Percentiles rank a stretch among this genome's conserved stretches.
Conservation (phyloP, 2,888 invertebrate genomes). For the Troides oblongomaculatus region DNA sequence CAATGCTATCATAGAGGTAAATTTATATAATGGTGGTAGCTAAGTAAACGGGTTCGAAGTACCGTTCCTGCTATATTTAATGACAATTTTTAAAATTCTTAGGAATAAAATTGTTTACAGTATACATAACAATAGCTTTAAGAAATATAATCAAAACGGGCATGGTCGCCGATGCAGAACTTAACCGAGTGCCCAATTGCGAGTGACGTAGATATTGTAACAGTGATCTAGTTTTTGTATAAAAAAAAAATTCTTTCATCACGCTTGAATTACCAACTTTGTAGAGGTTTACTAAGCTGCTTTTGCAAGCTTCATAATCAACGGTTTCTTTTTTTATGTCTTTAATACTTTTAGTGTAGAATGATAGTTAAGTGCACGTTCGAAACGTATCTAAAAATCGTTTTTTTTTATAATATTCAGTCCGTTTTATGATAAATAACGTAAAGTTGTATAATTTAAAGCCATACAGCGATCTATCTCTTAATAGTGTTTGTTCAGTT, state of each 20-base stretch:
- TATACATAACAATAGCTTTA: slow-evolving; percentile 27
- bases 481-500: too few relatives aligned
- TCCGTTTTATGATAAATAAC: neutral
- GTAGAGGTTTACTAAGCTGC: slow-evolving; percentile 10
- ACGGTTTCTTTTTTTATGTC: neutral
- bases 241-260: slow-evolving; percentile 31
- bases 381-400: too few relatives aligned
- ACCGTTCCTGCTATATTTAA: too few relatives aligned
- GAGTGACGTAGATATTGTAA: slow-evolving; percentile 49
- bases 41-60: too few relatives aligned
- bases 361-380: too few relatives aligned
- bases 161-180: slow-evolving; percentile 47
- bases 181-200: slow-evolving; percentile 49
- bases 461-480: too few relatives aligned
- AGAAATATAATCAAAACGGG: slow-evolving; percentile 37
- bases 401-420: neutral
- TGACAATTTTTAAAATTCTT: too few relatives aligned
- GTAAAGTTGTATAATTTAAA: neutral
- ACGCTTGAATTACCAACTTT: slow-evolving; percentile 31
- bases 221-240: slow-evolving; percentile 41
- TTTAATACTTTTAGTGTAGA: neutral
- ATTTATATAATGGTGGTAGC: too few relatives aligned
- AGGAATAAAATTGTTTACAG: too few relatives aligned
- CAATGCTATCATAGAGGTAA: too few relatives aligned
- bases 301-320: slow-evolving; percentile 1